A percentile compares a stretch with the other conserved stretches of the same genome.
Conservation (phyloP, 1,140 invertebrate species). For the Drosophila sechellia region DNA sequence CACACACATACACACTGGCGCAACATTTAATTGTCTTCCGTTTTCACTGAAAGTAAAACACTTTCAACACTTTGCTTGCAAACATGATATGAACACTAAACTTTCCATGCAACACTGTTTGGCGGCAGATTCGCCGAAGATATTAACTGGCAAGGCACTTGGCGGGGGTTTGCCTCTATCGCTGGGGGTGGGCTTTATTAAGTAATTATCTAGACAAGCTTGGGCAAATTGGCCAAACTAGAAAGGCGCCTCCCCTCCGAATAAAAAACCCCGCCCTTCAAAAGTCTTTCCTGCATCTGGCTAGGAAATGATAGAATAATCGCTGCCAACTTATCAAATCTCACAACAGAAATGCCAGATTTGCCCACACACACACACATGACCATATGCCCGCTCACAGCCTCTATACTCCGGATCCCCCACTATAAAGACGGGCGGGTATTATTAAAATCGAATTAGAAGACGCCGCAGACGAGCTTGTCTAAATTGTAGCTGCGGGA, state of each 20-base stretch:
- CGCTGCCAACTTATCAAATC: slow-evolving; percentile 81
- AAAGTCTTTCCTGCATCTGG: slow-evolving; percentile 32
- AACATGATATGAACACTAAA: slow-evolving; percentile 32
- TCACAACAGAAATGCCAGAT: slow-evolving; percentile 70
- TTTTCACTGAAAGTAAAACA: slow-evolving; percentile 55
- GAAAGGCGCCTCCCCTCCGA: slow-evolving; percentile 27
- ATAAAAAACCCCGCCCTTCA: not conserved
- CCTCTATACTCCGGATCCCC: slow-evolving; percentile 17
- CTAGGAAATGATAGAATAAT: slow-evolving; percentile 81
- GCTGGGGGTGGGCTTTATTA: slow-evolving; percentile 68
- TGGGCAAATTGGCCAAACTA: slow-evolving; percentile 67
- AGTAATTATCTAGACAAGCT: slow-evolving; percentile 62
- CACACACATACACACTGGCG: slow-evolving; percentile 6
- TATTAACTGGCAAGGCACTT: slow-evolving; percentile 1
- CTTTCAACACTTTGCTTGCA: slow-evolving; percentile 45
- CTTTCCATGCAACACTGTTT: slow-evolving; percentile 49
- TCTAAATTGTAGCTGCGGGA: slow-evolving; percentile 68
- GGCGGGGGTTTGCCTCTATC: slow-evolving; percentile 3
- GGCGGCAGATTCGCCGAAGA: slow-evolving; percentile 29
- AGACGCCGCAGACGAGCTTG: slow-evolving; percentile 69
- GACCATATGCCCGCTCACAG: not conserved
- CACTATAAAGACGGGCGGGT: slow-evolving; percentile 70
- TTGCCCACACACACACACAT: not conserved
- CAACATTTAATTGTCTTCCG: slow-evolving; percentile 52
- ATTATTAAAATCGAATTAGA: slow-evolving; percentile 84